Conservation (phyloP, 2,888 invertebrate genomes). For the Pseudococcus longispinus region DNA sequence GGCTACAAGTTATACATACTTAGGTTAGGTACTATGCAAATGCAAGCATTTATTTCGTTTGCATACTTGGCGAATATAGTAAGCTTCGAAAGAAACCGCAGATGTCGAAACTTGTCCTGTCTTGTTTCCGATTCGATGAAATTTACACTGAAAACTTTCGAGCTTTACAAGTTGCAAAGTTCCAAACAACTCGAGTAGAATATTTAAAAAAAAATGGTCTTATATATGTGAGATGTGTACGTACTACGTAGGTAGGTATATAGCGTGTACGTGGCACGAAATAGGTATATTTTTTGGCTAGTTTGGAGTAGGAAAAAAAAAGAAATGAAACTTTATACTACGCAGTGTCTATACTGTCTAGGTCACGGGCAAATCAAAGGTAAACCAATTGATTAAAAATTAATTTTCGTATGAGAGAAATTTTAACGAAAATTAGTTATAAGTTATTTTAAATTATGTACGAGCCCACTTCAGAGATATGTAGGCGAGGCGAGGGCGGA, state of each 20-base stretch:
- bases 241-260: background rate
- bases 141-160: conserved; percentile 27
- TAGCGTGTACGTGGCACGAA: background rate
- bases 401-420: background rate
- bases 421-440: no score
- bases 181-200: background rate
- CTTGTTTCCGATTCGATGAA: conserved; percentile 20
- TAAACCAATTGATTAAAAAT: background rate
- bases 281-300: background rate
- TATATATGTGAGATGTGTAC: background rate
- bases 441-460: no score
- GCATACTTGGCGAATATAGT: conserved; percentile 3
- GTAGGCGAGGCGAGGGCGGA: no score
- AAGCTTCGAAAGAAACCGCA: conserved; percentile 26
- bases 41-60: conserved; percentile 35
- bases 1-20: background rate
- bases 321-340: background rate
- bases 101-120: conserved; percentile 35
- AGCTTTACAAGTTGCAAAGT: conserved; percentile 33
- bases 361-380: background rate
- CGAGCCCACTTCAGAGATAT: no score
- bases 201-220: background rate
- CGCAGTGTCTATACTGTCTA: background rate
- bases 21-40: background rate
- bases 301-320: background rate